Evolutionary conservation across 1,140 invertebrate species (phyloP), one percentile per base, ranked within the genome.

Genomic region (Drosophila ohnishii): DNA sequence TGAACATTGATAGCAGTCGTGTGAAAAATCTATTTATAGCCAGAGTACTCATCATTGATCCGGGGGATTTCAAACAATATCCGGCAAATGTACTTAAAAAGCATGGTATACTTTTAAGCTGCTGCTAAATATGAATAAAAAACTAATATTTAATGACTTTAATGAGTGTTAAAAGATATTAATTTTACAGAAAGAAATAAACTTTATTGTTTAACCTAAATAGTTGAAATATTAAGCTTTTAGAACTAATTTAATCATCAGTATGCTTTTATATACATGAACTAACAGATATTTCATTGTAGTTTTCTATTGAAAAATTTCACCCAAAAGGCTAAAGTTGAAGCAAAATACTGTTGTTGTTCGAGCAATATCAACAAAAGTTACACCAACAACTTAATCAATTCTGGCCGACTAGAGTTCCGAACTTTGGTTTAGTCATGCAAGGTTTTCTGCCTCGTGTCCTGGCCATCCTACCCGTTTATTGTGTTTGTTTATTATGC

Each of bases 401-500:
- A 69, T 69, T 65, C 61, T 45, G 34, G 34, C 16, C 77, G 73
- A 53, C 56, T 58, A 79, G 50, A 37, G 80, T 65, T 78, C 50
- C n/a, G 35, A 62, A 69, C 59, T 80, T 75, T 55, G 35, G 34
- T 58, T 58, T 59, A 70, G 81, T 81, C 82, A 86, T 85, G 83
- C 82, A 75, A 83, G 63, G 55, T 60, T 60, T 74, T 53, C 19
- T 40, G 51, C 61, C 32, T 37, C 32, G 30, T 50, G 65, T 44
- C 28, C 32, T 56, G 25, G 32, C 50, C 50, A 34, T 37, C 64
- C 65, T 11, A 22, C 22, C 35, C 62, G 56, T 70, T 83, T 83
- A 87, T 87, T 87, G 64, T 83, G 75, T 86, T 82, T 87, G 78
- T 86, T 88, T 88, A 87, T 83, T 87, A 88, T 80, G 84, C 66